Evolutionary conservation across 37 sponge, comb jelly and placozoan species (phyloP), one percentile per base, ranked within the genome.

Genomic region (Geodia barretti): DNA sequence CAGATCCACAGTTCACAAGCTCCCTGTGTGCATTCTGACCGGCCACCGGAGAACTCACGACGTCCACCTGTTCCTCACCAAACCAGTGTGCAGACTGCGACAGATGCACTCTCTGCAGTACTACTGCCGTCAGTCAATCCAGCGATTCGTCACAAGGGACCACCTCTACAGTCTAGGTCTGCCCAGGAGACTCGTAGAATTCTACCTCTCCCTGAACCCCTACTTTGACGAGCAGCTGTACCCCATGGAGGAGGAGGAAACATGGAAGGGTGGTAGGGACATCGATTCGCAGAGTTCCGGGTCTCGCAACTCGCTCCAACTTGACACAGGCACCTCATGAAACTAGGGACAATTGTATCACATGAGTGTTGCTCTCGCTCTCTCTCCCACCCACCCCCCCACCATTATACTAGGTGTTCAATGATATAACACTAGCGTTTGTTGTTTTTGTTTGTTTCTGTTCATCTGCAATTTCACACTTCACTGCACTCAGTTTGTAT

Each of bases 11-110:
- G 64, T 43, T 7, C 72, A 83, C 9, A 83, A 83, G 61, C 73
- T 75, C 39, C 80, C 92, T 4, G 92, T 92, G 31, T 92, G 92
- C 34, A 70, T 79, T 1, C 67, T 92, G 1, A 73, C 84, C 0
- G 88, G 92, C 3, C 87, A 92, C 61, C 24, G 37, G 1, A 38
- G 59, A 39, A 54, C 67, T 58, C 40, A 63, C 42, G 68, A 86
- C 11, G 74, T 76, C 24, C 75, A 79, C 43, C 63, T 92, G 2
- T 87, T 70, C 64, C 80, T 92, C 41, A 87, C 75, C 0, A 83
- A 87, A 29, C 88, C 92, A 0, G 80, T 92, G 20, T 83, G 66
- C 32, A 72, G 92, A 20, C 62, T 59, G n/a, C 60, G 26, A 1
- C 62, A 83, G 32, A 60, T 79, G 31, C 87, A 87, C 68, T 83